Evolutionary conservation across 2,797 vertebrate genomes (phyloP), one percentile per base, ranked within the genome.

Genomic region (Delichon dasypus): DNA sequence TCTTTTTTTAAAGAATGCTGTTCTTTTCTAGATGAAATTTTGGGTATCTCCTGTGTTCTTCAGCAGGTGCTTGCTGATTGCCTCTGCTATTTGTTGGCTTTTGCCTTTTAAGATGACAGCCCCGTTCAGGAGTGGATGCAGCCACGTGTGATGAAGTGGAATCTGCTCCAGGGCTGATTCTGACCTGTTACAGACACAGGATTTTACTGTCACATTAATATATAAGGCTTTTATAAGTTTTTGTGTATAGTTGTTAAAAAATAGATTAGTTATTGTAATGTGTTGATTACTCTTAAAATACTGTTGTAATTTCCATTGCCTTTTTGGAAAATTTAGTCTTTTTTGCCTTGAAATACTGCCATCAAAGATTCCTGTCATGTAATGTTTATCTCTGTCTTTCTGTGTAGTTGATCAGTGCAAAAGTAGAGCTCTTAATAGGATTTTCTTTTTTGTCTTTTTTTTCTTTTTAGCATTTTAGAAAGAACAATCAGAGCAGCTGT

Each of bases 401-500:
- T 91, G 74, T 38, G 3, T 51, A 47, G 42, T 15, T 71, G 40
- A 66, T 79, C 58, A 58, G 0, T 75, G 21, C 27, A 54, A 16
- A 84, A 76, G 22, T 21, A 82, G 68, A 40, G 27, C n/a, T 72
- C 30, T 74, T 88, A 79, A 70, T 51, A 12, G 1, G 32, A 64
- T 23, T 80, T 79, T 80, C 26, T 80, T 79, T 80, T 86, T 13
- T 80, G 14, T 70, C 4, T 80, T 54, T 73, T 73, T 76, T 91
- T 51, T 50, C 10, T 9, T 95, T 80, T 11, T 96, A 99, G 99
- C 79, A 98, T 99, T 96, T 98, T 99, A 85, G 98, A 99, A 95
- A 98, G 98, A 98, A 99, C 98, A 97, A 98, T 99, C 96, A 98
- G 99, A 89, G 98, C 98, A 95, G 99, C 98, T 82, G 98, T 99